Percentiles rank a stretch among this genome's conserved stretches.
Conservation (phyloP, 2,888 invertebrate species). For the Apamea anceps region DNA sequence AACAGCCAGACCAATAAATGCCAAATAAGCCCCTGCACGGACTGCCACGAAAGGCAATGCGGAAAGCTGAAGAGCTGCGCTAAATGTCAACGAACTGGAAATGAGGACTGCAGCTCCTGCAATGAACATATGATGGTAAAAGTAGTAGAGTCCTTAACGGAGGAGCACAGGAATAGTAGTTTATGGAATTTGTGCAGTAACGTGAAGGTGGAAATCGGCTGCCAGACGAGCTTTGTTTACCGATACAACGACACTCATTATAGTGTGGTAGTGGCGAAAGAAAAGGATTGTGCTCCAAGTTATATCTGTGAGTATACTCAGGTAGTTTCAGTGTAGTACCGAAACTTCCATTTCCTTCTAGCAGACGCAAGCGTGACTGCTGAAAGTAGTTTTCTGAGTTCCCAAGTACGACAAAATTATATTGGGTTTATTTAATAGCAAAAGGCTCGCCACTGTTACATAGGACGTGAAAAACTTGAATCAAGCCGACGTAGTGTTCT, state of each 20-base stretch:
- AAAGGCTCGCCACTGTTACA: background rate
- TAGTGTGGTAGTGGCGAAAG: slow-evolving; percentile 76
- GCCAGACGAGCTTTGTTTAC: slow-evolving; percentile 86
- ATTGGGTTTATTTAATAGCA: background rate
- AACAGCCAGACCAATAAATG: slow-evolving; percentile 68
- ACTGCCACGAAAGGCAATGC: slow-evolving; percentile 95
- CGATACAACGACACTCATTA: slow-evolving; percentile 83
- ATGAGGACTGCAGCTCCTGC: no score
- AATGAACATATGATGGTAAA: slow-evolving; percentile 78
- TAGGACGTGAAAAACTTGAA: no score
- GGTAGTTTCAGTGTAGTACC: background rate
- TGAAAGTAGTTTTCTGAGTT: background rate
- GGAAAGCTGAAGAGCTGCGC: slow-evolving; percentile 90
- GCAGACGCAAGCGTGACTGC: background rate
- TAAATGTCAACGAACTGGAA: slow-evolving; percentile 90
- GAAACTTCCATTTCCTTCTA: background rate
- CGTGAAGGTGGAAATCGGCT: slow-evolving; percentile 81
- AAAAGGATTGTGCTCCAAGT: slow-evolving; percentile 75
- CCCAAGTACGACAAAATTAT: background rate
- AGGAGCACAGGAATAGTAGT: slow-evolving; percentile 48
- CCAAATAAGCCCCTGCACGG: slow-evolving; percentile 90
- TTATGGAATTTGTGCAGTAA: slow-evolving; percentile 68
- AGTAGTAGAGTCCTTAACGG: slow-evolving; percentile 42
- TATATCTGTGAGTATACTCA: slow-evolving; percentile 74
- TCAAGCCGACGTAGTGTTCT: no score